Conservation (phyloP, 2,797 vertebrate genomes). For the Enteromius argenteus region DNA sequence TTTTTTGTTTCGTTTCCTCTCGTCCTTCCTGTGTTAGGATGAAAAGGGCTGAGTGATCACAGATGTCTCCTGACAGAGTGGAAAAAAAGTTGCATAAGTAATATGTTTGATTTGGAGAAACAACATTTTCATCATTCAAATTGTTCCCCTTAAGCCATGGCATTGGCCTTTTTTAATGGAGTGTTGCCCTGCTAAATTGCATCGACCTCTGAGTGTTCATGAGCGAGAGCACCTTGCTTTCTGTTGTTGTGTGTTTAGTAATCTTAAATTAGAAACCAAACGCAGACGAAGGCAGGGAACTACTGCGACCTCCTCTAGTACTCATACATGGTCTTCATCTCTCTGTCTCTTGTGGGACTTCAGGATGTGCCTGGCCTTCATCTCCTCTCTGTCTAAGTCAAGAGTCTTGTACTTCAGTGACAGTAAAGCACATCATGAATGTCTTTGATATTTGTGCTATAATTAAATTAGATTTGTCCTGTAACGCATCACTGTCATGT, state of each 20-base stretch:
- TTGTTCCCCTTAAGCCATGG: slow-evolving; percentile 86
- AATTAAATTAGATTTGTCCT: slow-evolving; percentile 17
- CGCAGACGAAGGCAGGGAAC: slow-evolving; percentile 25
- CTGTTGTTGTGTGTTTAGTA: slow-evolving; percentile 73
- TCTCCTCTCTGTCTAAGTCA: slow-evolving; percentile 43
- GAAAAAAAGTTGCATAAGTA: slow-evolving; percentile 21
- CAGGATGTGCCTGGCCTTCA: slow-evolving; percentile 41
- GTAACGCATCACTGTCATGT: neutral
- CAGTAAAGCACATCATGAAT: slow-evolving; percentile 4
- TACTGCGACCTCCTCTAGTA: neutral
- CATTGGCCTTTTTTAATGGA: slow-evolving; percentile 97
- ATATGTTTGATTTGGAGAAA: slow-evolving; percentile 75
- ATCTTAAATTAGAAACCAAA: slow-evolving; percentile 51
- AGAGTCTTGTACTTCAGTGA: slow-evolving; percentile 29
- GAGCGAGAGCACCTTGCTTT: slow-evolving; percentile 89
- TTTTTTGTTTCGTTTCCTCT: slow-evolving; percentile 45
- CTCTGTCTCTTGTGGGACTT: slow-evolving; percentile 3
- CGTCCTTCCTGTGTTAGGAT: slow-evolving; percentile 33
- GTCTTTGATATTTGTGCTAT: slow-evolving; percentile 29
- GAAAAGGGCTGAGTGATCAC: slow-evolving; percentile 47
- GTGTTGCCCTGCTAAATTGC: slow-evolving; percentile 90
- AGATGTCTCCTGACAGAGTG: slow-evolving; percentile 25
- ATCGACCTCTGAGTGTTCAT: slow-evolving; percentile 88
- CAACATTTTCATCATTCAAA: slow-evolving; percentile 90
- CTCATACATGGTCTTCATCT: slow-evolving; percentile 1